phyloP scores from a whole-genome alignment of 2,797 vertebrate genomes.

The Falco novaeseelandiae region DNA sequence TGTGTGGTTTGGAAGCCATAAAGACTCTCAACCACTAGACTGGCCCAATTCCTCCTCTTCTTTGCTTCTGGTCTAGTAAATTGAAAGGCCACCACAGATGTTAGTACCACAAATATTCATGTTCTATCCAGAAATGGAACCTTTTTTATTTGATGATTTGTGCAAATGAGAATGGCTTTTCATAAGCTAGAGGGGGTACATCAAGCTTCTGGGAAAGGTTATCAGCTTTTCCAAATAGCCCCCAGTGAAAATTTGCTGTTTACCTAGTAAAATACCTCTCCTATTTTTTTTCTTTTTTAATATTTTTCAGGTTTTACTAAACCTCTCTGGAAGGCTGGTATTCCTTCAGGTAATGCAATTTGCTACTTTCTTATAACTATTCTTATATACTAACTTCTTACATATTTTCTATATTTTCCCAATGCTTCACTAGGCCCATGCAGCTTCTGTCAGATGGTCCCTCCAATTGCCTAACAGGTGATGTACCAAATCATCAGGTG shows the following conservation, averaged over 20 bases:
- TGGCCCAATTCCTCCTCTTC: slow-evolving; percentile 26
- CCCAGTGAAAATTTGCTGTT: neutral
- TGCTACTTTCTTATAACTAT: neutral
- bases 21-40: slow-evolving; percentile 3
- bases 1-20: slow-evolving; percentile 55
- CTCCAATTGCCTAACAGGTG: neutral
- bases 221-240: neutral
- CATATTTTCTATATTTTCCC: neutral
- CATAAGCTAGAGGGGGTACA: neutral
- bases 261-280: neutral
- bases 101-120: slow-evolving; percentile 43
- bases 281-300: accelerated
- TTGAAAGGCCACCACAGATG: slow-evolving; percentile 46
- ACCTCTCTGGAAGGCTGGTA: neutral
- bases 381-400: neutral
- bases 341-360: neutral
- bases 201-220: neutral
- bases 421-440: neutral
- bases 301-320: neutral
- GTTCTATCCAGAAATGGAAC: neutral
- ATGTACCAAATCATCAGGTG: neutral
- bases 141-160: slow-evolving; percentile 19
- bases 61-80: slow-evolving; percentile 34
- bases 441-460: neutral
- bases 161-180: neutral